phyloP scores from a whole-genome alignment of 2,888 invertebrate species.

The Heliconius aoede region DNA sequence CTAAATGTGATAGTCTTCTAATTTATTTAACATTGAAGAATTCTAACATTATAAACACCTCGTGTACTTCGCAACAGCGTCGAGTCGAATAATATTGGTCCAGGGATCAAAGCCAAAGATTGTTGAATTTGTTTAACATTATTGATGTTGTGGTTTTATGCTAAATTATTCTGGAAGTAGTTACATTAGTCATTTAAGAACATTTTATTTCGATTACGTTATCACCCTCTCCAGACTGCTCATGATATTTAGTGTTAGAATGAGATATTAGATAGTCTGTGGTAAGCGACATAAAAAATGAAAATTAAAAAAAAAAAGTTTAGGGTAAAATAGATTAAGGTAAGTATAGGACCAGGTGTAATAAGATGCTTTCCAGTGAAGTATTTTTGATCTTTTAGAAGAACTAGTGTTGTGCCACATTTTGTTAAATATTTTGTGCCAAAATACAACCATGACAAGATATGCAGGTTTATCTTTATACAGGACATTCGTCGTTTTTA shows the following conservation, averaged over 20 bases:
- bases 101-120: slow-evolving; percentile 94
- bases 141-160: slow-evolving; percentile 82
- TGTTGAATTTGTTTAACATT: slow-evolving; percentile 86
- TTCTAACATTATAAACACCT: slow-evolving; percentile 72
- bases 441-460: slow-evolving; percentile 55
- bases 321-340: slow-evolving; percentile 72
- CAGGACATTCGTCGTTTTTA: slow-evolving; percentile 23
- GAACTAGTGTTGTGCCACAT: slow-evolving; percentile 72
- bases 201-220: slow-evolving; percentile 73
- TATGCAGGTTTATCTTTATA: slow-evolving; percentile 40
- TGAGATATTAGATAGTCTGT: slow-evolving; percentile 72
- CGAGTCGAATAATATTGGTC: slow-evolving; percentile 86
- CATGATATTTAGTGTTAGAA: slow-evolving; percentile 79
- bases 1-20: slow-evolving; percentile 83
- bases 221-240: slow-evolving; percentile 82
- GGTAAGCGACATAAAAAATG: slow-evolving; percentile 73
- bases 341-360: slow-evolving; percentile 77
- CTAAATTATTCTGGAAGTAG: slow-evolving; percentile 81
- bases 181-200: slow-evolving; percentile 73
- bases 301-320: slow-evolving; percentile 68
- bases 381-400: slow-evolving; percentile 58
- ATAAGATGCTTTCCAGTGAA: slow-evolving; percentile 66
- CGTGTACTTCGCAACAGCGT: slow-evolving; percentile 71
- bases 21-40: slow-evolving; percentile 80
- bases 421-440: slow-evolving; percentile 68